These are phyloP conservation scores for Sula dactylatra DNA, from an alignment of 2,113 vertebrate species.

Conservation along the genomic window DNA sequence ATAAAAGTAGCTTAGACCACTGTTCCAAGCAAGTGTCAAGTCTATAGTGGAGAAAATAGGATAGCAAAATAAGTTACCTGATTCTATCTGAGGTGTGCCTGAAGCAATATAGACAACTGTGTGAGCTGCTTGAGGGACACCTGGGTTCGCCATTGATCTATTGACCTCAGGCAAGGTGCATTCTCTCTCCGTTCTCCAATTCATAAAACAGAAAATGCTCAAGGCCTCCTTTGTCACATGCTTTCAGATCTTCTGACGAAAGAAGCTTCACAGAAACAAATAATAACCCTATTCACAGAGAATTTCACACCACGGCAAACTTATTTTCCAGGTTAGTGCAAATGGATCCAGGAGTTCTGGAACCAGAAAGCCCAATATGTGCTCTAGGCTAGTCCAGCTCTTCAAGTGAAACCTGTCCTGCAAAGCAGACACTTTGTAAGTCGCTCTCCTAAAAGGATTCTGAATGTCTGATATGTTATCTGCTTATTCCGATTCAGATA, in stretches of 20 bases:
- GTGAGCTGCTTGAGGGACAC: background rate
- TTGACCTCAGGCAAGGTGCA: background rate
- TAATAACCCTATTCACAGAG: background rate
- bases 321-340: background rate
- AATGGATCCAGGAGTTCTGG: background rate
- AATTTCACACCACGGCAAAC: background rate
- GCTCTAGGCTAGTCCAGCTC: background rate
- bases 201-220: background rate
- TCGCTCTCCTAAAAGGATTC: background rate
- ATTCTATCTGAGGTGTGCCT: background rate
- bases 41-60: background rate
- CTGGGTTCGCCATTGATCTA: background rate
- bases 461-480: background rate
- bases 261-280: background rate
- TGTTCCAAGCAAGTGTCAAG: background rate
- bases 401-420: background rate
- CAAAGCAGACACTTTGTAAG: background rate
- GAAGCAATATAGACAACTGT: background rate
- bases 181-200: background rate
- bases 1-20: background rate
- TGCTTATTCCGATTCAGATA: background rate
- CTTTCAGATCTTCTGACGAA: constrained; percentile 31
- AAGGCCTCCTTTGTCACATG: background rate
- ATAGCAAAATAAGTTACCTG: background rate
- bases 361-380: background rate